Conservation (phyloP, 2,888 invertebrate species). For the Zygaena filipendulae region DNA sequence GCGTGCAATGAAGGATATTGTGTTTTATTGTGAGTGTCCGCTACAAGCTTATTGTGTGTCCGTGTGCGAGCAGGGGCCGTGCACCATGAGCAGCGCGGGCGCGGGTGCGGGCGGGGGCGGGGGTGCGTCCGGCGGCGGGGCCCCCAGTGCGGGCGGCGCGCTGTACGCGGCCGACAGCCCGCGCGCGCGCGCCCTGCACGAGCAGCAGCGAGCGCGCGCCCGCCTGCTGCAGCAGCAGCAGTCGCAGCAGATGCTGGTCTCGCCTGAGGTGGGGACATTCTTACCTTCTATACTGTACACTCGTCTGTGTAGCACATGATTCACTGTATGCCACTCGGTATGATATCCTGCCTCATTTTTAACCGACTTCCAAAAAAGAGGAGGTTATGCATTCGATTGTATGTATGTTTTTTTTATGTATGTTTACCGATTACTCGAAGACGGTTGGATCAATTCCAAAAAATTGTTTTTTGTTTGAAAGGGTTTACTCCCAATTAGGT, state of each 20-base stretch:
- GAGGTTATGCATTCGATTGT: too few relatives aligned
- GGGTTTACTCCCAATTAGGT: too few relatives aligned
- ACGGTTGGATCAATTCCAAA: too few relatives aligned
- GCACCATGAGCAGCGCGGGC: slow-evolving; percentile 25
- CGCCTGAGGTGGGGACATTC: slow-evolving; percentile 58
- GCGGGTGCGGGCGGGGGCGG: slow-evolving; percentile 19
- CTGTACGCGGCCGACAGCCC: slow-evolving; percentile 32
- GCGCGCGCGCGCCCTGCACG: slow-evolving; percentile 64
- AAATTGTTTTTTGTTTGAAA: too few relatives aligned
- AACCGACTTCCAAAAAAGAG: too few relatives aligned
- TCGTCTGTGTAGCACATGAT: background rate
- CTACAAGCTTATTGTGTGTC: background rate
- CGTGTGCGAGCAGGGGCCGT: slow-evolving; percentile 19
- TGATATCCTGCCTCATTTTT: too few relatives aligned
- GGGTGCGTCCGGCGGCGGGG: slow-evolving; percentile 20
- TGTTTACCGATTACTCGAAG: too few relatives aligned
- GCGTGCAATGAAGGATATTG: too few relatives aligned
- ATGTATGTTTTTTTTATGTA: too few relatives aligned
- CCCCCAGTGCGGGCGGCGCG: slow-evolving; percentile 18
- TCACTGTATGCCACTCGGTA: too few relatives aligned
- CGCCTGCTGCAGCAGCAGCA: slow-evolving; percentile 83
- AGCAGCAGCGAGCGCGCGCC: slow-evolving; percentile 74
- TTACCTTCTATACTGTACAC: slow-evolving; percentile 38
- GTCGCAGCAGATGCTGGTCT: slow-evolving; percentile 83
- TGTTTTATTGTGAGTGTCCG: too few relatives aligned